Base-by-base conservation (phyloP, 35 echinoderm and acorn worm genomes). In the Lytechinus pictus region DNA sequence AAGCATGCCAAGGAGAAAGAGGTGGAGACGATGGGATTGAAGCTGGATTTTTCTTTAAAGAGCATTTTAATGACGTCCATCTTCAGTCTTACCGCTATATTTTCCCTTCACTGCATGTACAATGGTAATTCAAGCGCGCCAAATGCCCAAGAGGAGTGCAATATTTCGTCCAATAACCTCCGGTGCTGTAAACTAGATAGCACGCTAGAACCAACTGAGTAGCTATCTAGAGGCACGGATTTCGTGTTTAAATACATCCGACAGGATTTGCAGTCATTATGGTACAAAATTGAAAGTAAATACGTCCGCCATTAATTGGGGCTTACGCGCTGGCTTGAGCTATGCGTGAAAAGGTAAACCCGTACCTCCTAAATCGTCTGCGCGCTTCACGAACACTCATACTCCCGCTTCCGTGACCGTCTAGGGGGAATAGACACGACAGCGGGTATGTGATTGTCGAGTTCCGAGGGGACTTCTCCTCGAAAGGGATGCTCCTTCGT, bases 181-280 rank as follows among this genome's bases (percentile, higher is more conserved):
- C n/a, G 53, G 92, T 55, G 54, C 53, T 93, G 52, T 93, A 93
- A 54, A 90, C 29, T 54, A 55, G 53, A 93, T 14, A 93, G 28
- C n/a, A 21, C n/a, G 92, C 92, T 5, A 55, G 27, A 93, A 54
- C 52, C 92, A 27, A 55, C 55, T 24, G 29, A 28, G n/a, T 27
- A 28, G 28, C 29, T 93, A 93, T 93, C 92, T 19, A 55, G 55
- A 93, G 92, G 92, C 92, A 93, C 92, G 92, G 92, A 93, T 93
- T 93, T 93, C 92, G 92, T 93, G 92, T 93, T 93, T 93, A 93
- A 93, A 93, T 93, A 93, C 92, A 93, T 93, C 92, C 92, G 92
- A 54, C 0, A 4, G 92, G 92, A 93, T 93, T 93, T 93, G 54
- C 92, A 56, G 53, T 54, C 92, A 93, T 93, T 93, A 93, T 93